Evolutionary conservation across 2,797 vertebrate genomes (phyloP).

Genomic region (Triplophysa yarkandensis): DNA sequence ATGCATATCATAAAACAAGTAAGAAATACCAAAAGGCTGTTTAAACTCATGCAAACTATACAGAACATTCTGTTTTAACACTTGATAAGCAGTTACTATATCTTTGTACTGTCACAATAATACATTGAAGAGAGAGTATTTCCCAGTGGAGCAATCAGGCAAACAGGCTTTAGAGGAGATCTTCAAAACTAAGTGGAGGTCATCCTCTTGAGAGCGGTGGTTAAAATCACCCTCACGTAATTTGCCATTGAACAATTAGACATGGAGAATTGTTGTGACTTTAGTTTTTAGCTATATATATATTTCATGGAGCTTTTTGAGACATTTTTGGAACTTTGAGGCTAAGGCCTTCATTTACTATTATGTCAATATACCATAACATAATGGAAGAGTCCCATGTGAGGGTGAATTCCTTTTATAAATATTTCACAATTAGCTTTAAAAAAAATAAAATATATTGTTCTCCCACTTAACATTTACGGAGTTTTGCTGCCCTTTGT

Average conservation of each 20-base stretch:
- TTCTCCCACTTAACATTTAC: not conserved
- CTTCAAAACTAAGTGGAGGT: constrained; percentile 35
- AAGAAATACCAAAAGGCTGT: no score
- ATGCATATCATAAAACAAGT: no score
- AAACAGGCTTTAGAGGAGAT: constrained; percentile 33
- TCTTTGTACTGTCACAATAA: no score
- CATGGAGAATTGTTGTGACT: not conserved
- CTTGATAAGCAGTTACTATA: no score
- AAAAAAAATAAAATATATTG: no score
- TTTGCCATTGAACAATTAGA: constrained; percentile 17
- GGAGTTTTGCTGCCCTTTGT: not conserved
- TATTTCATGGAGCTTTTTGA: no score
- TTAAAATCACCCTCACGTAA: constrained; percentile 29
- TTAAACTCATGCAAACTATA: no score
- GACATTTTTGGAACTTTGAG: not conserved
- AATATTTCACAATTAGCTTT: not conserved
- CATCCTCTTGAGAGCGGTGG: constrained; percentile 14
- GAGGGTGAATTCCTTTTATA: no score
- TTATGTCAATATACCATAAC: no score
- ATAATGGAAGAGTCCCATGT: not conserved
- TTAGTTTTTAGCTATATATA: no score
- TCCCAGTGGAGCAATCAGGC: constrained; percentile 17
- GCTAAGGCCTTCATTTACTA: not conserved
- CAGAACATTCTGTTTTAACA: no score
- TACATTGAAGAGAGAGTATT: not conserved